These are phyloP conservation scores for Ranitomeya variabilis DNA, from an alignment of 2,113 vertebrate species.

Conservation along the genomic window DNA sequence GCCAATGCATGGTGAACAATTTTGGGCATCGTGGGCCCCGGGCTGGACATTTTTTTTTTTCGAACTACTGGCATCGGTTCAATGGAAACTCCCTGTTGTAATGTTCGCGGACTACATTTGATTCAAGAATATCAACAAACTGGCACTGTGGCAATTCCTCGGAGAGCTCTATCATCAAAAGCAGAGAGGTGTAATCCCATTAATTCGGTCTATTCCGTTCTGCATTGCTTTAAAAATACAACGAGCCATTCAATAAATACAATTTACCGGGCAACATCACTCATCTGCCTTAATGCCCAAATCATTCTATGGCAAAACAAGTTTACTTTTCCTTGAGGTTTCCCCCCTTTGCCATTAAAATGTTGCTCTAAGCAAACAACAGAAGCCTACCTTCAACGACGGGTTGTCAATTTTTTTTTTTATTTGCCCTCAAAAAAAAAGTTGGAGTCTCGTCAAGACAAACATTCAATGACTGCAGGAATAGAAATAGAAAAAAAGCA, in stretches of 20 bases:
- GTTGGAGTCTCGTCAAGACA: conserved; percentile 9
- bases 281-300: conserved; percentile 57
- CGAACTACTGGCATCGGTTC: neutral
- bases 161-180: conserved; percentile 55
- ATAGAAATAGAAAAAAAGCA: neutral
- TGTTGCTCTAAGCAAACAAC: conserved; percentile 68
- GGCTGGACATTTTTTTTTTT: neutral
- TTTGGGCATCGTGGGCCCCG: neutral
- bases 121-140: conserved; percentile 36
- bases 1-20: neutral
- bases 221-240: conserved; percentile 3
- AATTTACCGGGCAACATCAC: conserved; percentile 26
- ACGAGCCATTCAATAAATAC: conserved; percentile 61
- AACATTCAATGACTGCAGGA: neutral
- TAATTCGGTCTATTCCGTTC: conserved; percentile 60
- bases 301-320: conserved; percentile 65
- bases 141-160: conserved; percentile 56
- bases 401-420: neutral
- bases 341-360: conserved; percentile 65
- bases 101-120: conserved; percentile 12
- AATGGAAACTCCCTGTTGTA: conserved; percentile 32
- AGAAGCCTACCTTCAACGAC: conserved; percentile 68
- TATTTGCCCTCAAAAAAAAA: conserved; percentile 9
- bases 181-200: conserved; percentile 60
- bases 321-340: conserved; percentile 73